Evolutionary conservation across 2,888 invertebrate species (phyloP), one percentile per base, ranked within the genome.

Genomic region (Lasius platythorax): DNA sequence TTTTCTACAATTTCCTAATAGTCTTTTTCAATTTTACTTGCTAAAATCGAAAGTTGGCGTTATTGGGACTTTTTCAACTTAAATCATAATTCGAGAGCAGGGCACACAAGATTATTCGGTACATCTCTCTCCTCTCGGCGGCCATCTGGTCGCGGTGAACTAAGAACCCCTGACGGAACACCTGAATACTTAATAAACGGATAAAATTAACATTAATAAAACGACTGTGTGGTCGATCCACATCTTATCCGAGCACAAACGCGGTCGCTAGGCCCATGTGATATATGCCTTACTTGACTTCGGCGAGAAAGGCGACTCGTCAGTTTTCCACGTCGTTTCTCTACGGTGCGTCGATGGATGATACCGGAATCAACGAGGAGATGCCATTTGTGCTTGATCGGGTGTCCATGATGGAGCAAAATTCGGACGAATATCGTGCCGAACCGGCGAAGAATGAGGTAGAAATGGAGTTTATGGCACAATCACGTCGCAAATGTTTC

Each of bases 101-200:
- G 79, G 78, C 33, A n/a, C 43, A 9, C 23, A 28, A 5, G 23
- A 37, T 11, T n/a, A 33, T 23, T 68, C 11, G 67, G n/a, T 70
- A 61, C 79, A 23, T 18, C 63, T 46, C 61, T 37, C 70, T 46
- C 6, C 37, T 50, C 30, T 33, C n/a, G 23, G 50, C 33, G n/a
- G 4, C 33, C 70, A 68, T 11, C 43, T 33, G 70, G 12, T 28
- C n/a, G n/a, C 40, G 58, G 18, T n/a, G 40, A 74, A 88, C 85
- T 94, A 94, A 94, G 94, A 93, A 88, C 92, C 94, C 76, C 94
- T 94, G 93, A 64, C 83, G 89, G 94, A 95, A 95, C 95, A 95
- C 95, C 95, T 95, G 95, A 95, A 95, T 94, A 95, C 95, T 94
- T 95, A 94, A 94, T 94, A 95, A 95, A 95, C 93, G 94, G 94